A percentile compares a stretch with the other conserved stretches of the same genome.
Conservation (phyloP, 1,140 invertebrate species). For the Ptiloglossa arizonensis region DNA sequence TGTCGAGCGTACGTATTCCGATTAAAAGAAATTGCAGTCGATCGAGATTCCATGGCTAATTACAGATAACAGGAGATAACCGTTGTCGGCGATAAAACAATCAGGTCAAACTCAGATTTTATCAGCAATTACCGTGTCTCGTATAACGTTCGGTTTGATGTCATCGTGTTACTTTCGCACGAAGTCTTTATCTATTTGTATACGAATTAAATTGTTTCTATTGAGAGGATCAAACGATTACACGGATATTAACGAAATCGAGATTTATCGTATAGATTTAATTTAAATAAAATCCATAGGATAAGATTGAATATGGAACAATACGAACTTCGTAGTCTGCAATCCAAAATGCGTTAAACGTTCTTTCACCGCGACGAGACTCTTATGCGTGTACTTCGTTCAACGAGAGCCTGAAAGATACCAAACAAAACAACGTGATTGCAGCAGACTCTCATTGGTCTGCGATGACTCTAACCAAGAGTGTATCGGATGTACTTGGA, state of each 20-base stretch:
- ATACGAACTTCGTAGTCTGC: not conserved
- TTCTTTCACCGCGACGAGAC: no score
- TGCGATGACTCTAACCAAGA: no score
- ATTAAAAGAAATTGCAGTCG: not conserved
- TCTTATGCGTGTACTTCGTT: no score
- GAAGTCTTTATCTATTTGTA: not conserved
- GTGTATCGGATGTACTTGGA: no score
- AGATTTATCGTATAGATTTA: not conserved
- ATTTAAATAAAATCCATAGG: no score
- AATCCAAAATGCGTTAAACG: not conserved
- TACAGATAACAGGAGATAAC: not conserved
- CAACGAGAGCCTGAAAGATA: no score
- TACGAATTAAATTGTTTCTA: not conserved
- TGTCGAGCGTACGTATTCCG: not conserved
- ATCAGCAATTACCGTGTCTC: not conserved
- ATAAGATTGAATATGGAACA: not conserved
- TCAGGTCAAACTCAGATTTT: not conserved
- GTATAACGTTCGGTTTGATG: not conserved
- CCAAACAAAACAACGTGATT: no score
- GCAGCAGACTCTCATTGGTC: no score
- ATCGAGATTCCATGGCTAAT: not conserved
- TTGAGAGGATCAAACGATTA: not conserved
- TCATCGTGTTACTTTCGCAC: not conserved
- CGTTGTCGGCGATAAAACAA: not conserved
- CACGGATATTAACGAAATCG: no score